These are phyloP conservation scores for Stigmatopora nigra DNA, from an alignment of 2,113 vertebrate species.

Conservation along the genomic window DNA sequence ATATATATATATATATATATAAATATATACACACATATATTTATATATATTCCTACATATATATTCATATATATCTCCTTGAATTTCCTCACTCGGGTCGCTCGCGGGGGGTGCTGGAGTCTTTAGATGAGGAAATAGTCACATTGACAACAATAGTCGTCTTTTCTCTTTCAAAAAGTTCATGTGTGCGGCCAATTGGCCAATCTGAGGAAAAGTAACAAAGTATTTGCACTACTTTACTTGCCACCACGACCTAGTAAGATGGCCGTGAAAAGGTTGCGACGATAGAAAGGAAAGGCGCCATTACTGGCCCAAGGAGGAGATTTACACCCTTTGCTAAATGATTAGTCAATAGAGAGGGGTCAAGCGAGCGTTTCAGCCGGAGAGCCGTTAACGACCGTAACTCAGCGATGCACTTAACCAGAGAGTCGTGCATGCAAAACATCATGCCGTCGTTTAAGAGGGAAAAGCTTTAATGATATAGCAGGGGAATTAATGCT, in stretches of 20 bases:
- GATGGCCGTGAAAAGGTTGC: slow-evolving; percentile 53
- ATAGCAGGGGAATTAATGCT: slow-evolving; percentile 57
- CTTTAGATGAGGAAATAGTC: too few species aligned
- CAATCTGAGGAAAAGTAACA: background rate
- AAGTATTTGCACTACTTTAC: background rate
- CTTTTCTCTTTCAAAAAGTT: too few species aligned
- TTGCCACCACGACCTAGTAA: slow-evolving; percentile 18
- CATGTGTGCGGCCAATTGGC: too few species aligned
- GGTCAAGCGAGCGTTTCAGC: slow-evolving; percentile 67
- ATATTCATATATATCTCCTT: too few species aligned
- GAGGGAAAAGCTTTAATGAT: slow-evolving; percentile 64
- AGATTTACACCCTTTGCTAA: slow-evolving; percentile 67
- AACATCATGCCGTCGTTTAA: slow-evolving; percentile 60
- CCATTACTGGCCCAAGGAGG: slow-evolving; percentile 56
- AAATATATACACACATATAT: too few species aligned
- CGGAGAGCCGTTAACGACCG: slow-evolving; percentile 65
- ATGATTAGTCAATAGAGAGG: slow-evolving; percentile 67
- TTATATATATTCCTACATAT: too few species aligned
- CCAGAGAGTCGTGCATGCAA: slow-evolving; percentile 63
- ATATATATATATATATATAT: too few species aligned
- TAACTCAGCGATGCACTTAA: slow-evolving; percentile 71
- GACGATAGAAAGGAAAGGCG: slow-evolving; percentile 43
- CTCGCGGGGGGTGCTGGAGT: too few species aligned
- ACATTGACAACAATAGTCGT: too few species aligned
- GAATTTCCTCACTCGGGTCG: too few species aligned